Evolutionary conservation across 2,888 invertebrate species (phyloP), one percentile per base, ranked within the genome.

Genomic region (Margaritifera margaritifera): DNA sequence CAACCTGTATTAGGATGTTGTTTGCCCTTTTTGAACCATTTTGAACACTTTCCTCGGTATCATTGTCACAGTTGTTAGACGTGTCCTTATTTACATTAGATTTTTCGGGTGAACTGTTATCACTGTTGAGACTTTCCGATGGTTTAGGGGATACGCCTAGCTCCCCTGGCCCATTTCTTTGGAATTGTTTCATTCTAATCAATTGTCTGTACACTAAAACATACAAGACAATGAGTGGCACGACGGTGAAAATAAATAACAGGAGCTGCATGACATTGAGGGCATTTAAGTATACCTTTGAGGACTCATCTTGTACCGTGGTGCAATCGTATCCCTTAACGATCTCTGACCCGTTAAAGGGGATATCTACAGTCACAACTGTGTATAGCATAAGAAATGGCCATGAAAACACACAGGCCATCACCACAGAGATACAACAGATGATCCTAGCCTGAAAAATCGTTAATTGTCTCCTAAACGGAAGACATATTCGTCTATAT

Each of bases 261-360:
- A 74, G 54, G 18, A 75, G 53, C 27, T 73, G 71, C 4, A 76
- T 51, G 15, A 63, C 53, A 58, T 80, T 75, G 50, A 69, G 71
- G 11, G 68, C 69, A 24, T 69, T 52, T 15, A 78, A 62, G 55
- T 74, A 78, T 0, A 66, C 56, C 54, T 71, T 69, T 42, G 64
- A 69, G 52, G 51, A 25, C 8, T 71, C 64, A 31, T 70, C 65
- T 31, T 69, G 71, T 5, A 66, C 67, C 6, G 74, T 75, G 2
- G 77, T 77, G 50, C 80, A 80, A 56, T 77, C 77, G 50, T 72
- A 70, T 22, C 77, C 78, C n/a, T 56, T 62, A 2, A 76, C 24
- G 3, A 31, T 50, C 6, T 59, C 51, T n/a, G 62, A 64, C 20
- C 67, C 22, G 6, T 55, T 24, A 22, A 53, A 54, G 19, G 52